A percentile compares a stretch with the other conserved stretches of the same genome.
Conservation (phyloP, 1,140 invertebrate species). For the Cheumatopsyche charites region DNA sequence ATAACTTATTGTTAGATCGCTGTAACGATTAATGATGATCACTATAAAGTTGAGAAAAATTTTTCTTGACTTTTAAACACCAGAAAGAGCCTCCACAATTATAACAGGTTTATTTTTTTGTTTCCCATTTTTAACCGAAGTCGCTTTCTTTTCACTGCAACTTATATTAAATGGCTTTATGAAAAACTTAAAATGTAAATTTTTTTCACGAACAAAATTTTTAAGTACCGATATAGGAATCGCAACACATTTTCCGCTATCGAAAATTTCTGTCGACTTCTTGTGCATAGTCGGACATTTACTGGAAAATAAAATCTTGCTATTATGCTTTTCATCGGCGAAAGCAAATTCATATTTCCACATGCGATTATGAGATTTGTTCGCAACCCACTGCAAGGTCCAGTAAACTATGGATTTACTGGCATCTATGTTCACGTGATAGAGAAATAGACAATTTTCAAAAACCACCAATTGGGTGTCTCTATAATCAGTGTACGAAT, state of each 20-base stretch:
- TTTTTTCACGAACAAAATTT: conserved; percentile 14
- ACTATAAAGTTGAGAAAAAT: too few species aligned
- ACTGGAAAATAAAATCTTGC: not conserved
- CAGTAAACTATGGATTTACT: not conserved
- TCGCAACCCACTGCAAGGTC: conserved; percentile 10
- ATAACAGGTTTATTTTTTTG: too few species aligned
- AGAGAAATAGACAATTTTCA: conserved; percentile 7
- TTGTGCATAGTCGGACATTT: not conserved
- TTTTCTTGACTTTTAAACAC: too few species aligned
- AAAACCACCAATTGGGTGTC: conserved; percentile 27
- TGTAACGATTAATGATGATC: too few species aligned
- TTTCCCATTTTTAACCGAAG: not conserved
- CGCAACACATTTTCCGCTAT: conserved; percentile 22
- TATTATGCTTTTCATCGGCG: not conserved
- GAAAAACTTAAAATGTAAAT: conserved; percentile 15
- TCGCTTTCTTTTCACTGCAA: not conserved
- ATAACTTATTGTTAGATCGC: too few species aligned
- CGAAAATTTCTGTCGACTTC: not conserved
- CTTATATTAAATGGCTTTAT: not conserved
- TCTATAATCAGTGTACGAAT: not conserved
- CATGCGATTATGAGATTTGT: not conserved
- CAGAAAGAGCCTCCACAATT: too few species aligned
- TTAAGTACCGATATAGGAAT: not conserved
- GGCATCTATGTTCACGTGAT: conserved; percentile 15
- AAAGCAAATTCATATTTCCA: conserved; percentile 25